Evolutionary conservation across 1,140 invertebrate genomes (phyloP).

Genomic region (Antheraea pernyi): DNA sequence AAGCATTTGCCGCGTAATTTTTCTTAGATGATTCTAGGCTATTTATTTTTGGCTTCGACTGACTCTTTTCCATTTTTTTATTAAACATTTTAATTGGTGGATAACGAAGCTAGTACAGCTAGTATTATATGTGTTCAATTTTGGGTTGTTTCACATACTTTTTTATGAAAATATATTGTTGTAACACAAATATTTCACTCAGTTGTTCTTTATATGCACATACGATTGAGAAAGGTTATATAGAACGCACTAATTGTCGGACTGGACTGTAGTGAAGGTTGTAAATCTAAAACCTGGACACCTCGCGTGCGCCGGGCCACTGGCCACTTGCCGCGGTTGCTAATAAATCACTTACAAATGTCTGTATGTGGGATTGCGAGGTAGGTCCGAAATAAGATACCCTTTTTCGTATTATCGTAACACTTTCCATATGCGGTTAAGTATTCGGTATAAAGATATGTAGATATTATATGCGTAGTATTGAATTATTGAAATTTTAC

Average conservation of each 20-base stretch:
- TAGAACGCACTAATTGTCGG: conserved; percentile 6
- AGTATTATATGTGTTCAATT: no score
- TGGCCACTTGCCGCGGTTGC: neutral
- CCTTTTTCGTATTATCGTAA: conserved; percentile 5
- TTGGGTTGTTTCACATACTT: no score
- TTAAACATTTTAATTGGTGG: no score
- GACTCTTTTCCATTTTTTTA: no score
- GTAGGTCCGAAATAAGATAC: neutral
- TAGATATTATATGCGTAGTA: no score
- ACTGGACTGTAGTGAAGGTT: neutral
- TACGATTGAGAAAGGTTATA: neutral
- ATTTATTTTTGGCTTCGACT: no score
- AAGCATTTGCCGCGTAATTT: no score
- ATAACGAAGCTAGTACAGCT: no score
- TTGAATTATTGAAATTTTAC: no score
- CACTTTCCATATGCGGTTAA: neutral
- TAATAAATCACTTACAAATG: conserved; percentile 9
- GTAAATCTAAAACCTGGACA: conserved; percentile 16
- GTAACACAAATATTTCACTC: no score
- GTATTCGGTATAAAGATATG: neutral
- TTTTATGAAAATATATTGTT: no score
- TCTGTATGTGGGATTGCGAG: conserved; percentile 6
- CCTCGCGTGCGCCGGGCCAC: conserved; percentile 6
- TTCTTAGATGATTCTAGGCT: no score
- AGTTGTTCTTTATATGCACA: neutral